Evolutionary conservation across 2,113 vertebrate genomes (phyloP).

Genomic region (Tricholaema leucomelas): DNA sequence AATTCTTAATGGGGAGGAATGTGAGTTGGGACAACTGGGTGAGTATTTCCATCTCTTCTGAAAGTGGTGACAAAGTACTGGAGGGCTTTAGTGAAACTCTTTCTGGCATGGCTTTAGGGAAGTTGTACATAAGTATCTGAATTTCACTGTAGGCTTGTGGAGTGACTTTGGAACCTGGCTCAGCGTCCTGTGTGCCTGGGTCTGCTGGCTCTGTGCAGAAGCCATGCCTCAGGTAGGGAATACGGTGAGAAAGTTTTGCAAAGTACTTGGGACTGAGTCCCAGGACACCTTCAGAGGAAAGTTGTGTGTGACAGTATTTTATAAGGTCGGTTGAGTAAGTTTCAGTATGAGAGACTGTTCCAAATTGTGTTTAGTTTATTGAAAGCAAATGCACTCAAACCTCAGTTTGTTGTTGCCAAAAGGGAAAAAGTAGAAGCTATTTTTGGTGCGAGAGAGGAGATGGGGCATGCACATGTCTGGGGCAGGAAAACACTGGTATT

Average conservation of each 20-base stretch:
- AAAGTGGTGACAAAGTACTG: background rate
- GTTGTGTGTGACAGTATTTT: background rate
- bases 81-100: rapidly evolving
- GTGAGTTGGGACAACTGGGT: background rate
- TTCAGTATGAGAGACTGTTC: constrained; percentile 15
- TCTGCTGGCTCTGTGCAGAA: background rate
- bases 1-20: background rate
- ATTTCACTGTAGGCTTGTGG: background rate
- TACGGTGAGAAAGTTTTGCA: rapidly evolving
- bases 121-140: background rate
- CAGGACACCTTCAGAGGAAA: background rate
- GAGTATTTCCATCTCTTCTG: background rate
- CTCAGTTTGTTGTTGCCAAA: constrained; percentile 43
- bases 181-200: background rate
- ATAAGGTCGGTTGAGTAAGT: constrained; percentile 9
- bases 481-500: constrained; percentile 57
- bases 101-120: background rate
- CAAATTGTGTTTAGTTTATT: constrained; percentile 33
- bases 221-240: background rate
- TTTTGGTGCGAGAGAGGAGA: constrained; percentile 58
- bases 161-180: background rate
- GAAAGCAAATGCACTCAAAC: constrained; percentile 45
- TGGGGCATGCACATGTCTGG: constrained; percentile 53
- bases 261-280: background rate
- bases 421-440: constrained; percentile 62